Conservation (phyloP, 2,888 invertebrate genomes). For the Spialia ferax region DNA sequence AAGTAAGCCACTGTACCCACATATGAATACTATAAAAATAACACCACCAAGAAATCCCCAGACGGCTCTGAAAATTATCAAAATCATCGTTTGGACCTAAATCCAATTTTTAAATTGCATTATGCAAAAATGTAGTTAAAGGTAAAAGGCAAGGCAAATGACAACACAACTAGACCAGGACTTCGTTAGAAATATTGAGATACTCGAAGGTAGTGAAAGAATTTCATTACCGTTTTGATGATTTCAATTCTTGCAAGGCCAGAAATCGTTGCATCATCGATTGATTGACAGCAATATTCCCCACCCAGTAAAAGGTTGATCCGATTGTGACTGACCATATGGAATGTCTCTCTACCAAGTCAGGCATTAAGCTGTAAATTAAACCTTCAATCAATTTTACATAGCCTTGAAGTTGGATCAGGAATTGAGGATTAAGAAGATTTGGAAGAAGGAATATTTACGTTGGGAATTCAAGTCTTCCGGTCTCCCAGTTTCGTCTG, state of each 20-base stretch:
- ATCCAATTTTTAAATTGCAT: not conserved
- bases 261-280: conserved; percentile 93
- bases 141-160: too few relatives aligned
- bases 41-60: conserved; percentile 90
- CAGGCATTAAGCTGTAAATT: conserved; percentile 86
- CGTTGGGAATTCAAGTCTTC: conserved; percentile 86
- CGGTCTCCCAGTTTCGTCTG: conserved; percentile 85
- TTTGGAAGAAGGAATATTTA: too few relatives aligned
- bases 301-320: conserved; percentile 90
- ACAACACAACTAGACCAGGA: too few relatives aligned
- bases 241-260: conserved; percentile 88
- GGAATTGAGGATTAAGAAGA: too few relatives aligned
- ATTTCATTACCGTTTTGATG: conserved; percentile 84
- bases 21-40: conserved; percentile 88
- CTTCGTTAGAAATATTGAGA: too few relatives aligned
- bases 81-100: not conserved
- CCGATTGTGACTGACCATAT: conserved; percentile 91
- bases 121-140: not conserved
- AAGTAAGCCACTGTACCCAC: conserved; percentile 91
- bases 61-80: conserved; percentile 85
- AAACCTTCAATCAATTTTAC: not conserved
- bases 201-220: too few relatives aligned
- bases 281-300: conserved; percentile 91
- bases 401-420: too few relatives aligned
- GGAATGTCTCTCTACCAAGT: conserved; percentile 91